Percentiles rank a stretch among this genome's conserved stretches.
Conservation (phyloP, 2,888 invertebrate species). For the Buathra laborator region DNA sequence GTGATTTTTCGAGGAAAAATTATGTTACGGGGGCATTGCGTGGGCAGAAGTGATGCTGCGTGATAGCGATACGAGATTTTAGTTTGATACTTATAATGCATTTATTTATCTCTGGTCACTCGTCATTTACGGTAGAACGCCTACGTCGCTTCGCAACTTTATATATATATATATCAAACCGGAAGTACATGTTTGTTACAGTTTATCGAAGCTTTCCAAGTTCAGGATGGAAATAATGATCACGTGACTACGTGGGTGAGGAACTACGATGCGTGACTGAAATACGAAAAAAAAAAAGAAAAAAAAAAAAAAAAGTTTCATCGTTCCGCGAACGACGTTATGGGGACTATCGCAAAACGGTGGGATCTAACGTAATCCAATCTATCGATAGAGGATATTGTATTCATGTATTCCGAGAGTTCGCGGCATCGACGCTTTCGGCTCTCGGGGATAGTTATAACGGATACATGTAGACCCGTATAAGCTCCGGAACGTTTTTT, state of each 20-base stretch:
- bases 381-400: slow-evolving; percentile 15
- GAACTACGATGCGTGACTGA: too few species aligned
- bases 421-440: neutral
- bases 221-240: too few species aligned
- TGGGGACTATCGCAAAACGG: neutral
- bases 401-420: slow-evolving; percentile 9
- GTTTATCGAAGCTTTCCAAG: too few species aligned
- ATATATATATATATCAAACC: too few species aligned
- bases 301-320: neutral
- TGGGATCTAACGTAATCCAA: slow-evolving; percentile 9
- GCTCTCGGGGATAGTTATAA: neutral
- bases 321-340: neutral
- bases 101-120: too few species aligned
- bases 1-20: neutral
- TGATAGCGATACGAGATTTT: neutral
- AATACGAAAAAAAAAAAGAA: neutral
- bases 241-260: too few species aligned
- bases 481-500: neutral
- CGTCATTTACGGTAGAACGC: too few species aligned
- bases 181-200: too few species aligned
- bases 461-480: neutral
- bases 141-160: too few species aligned
- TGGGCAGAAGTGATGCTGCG: neutral
- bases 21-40: neutral
- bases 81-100: too few species aligned